Percentiles rank a stretch among this genome's conserved stretches.
Evolutionary conservation across 2,113 vertebrate species (phyloP).

Genomic region (Phylloscopus whistleri): DNA sequence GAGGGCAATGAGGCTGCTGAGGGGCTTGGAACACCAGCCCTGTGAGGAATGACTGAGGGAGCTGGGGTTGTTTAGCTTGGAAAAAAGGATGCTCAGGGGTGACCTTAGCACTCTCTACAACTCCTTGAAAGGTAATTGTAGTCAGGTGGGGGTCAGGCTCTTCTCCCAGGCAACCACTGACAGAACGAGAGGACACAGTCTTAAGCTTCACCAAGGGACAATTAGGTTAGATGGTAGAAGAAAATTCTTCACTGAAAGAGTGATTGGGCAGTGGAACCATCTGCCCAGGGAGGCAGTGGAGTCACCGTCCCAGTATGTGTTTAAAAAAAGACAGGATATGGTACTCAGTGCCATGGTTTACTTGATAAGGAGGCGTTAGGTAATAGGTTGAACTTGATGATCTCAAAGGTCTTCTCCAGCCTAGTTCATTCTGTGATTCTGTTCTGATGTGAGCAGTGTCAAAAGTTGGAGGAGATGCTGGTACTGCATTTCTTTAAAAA

Average conservation of each 20-base stretch:
- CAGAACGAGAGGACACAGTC: background rate
- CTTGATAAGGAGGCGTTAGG: background rate
- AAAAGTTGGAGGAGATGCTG: background rate
- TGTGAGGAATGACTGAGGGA: background rate
- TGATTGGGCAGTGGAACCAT: background rate
- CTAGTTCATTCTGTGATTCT: background rate
- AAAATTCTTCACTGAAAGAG: background rate
- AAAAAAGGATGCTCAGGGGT: background rate
- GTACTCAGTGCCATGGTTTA: background rate
- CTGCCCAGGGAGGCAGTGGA: background rate
- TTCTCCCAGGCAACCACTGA: background rate
- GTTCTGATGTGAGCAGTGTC: background rate
- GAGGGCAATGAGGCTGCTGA: background rate
- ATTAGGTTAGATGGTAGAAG: background rate
- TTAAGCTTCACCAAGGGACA: background rate
- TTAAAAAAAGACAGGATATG: background rate
- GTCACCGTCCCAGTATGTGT: background rate
- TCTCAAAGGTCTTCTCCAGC: background rate
- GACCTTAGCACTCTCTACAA: background rate
- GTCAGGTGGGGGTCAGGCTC: background rate
- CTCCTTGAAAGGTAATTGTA: background rate
- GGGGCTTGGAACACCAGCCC: background rate
- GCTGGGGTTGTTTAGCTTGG: background rate
- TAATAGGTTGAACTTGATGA: background rate
- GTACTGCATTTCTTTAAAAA: background rate